phyloP scores from a whole-genome alignment of 2,797 vertebrate genomes.

The Acomys russatus region DNA sequence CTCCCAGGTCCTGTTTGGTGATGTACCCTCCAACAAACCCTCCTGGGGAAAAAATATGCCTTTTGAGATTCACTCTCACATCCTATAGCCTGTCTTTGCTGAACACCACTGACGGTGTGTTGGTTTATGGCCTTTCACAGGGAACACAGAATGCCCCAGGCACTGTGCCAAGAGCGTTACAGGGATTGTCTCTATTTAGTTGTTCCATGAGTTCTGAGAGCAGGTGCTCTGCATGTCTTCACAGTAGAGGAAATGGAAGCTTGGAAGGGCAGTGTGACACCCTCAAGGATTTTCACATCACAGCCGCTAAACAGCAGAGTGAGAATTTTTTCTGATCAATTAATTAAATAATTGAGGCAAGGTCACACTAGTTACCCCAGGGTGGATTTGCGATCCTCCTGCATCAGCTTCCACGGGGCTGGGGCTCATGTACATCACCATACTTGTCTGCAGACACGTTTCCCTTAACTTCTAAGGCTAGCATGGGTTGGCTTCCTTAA shows the following conservation, averaged over 20 bases:
- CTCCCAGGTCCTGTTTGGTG: background rate
- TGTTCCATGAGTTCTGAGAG: slow-evolving; percentile 7
- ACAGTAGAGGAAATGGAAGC: background rate
- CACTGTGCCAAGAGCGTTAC: background rate
- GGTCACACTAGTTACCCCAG: background rate
- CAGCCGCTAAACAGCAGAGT: background rate
- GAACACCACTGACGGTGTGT: background rate
- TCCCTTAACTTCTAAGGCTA: background rate
- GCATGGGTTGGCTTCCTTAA: background rate
- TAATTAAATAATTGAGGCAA: background rate
- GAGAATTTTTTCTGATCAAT: background rate
- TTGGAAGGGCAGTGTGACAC: background rate
- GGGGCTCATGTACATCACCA: too few species aligned
- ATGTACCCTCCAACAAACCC: background rate
- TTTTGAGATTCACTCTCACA: background rate
- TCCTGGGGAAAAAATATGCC: background rate
- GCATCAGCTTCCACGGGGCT: background rate
- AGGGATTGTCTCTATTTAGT: background rate
- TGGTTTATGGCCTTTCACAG: background rate
- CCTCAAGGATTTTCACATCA: background rate
- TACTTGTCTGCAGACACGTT: background rate
- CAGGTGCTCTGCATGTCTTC: background rate
- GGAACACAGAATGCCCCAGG: background rate
- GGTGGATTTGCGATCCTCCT: background rate
- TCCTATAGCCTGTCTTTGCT: background rate